phyloP scores from a whole-genome alignment of 23 tunicate genomes.

The Phallusia fumigata region DNA sequence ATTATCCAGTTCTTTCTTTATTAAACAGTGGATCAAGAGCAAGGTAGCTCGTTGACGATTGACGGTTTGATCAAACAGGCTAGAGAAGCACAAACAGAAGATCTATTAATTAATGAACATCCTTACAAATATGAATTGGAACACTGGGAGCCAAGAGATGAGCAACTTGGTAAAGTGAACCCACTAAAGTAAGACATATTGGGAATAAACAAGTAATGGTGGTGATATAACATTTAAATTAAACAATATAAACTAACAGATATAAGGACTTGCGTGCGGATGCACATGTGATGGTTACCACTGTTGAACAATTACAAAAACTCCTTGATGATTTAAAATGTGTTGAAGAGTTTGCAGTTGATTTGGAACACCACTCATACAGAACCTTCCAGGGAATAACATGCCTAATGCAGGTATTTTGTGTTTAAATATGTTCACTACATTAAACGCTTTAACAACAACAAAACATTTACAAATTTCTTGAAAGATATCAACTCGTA shows the following conservation, averaged over 20 bases:
- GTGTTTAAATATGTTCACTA: too few relatives aligned
- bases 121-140: conserved; percentile 81
- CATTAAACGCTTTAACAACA: too few relatives aligned
- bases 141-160: conserved; percentile 28
- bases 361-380: conserved; percentile 95
- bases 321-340: conserved; percentile 45
- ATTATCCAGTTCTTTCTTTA: neutral
- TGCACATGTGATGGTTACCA: conserved; percentile 34
- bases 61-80: conserved; percentile 50
- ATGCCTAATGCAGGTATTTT: conserved; percentile 89
- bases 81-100: conserved; percentile 43
- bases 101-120: conserved; percentile 64
- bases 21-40: neutral
- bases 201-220: neutral
- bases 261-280: conserved; percentile 21
- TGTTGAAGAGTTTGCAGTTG: conserved; percentile 82
- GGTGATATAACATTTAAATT: neutral
- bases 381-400: conserved; percentile 96
- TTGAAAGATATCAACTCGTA: conserved; percentile 71
- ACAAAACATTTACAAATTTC: too few relatives aligned
- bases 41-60: conserved; percentile 45
- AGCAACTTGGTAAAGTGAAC: conserved; percentile 52
- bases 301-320: conserved; percentile 18
- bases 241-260: neutral
- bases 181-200: conserved; percentile 42